Conservation (phyloP, 2,113 vertebrate species). For the Malaclemys terrapin region DNA sequence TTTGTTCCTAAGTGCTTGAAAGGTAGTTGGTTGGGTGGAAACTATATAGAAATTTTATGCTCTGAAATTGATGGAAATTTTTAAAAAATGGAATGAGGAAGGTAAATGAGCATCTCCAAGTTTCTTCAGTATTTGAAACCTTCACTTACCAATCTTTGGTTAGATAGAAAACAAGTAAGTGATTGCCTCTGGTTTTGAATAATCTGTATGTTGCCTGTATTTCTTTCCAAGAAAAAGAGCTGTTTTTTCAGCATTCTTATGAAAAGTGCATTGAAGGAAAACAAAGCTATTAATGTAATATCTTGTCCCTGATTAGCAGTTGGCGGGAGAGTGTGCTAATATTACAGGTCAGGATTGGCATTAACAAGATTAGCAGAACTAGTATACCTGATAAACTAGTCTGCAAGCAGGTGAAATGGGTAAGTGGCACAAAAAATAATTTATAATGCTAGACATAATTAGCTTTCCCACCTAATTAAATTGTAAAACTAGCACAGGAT, state of each 20-base stretch:
- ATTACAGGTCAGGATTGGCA: not conserved
- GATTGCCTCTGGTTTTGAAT: not conserved
- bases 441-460: not conserved
- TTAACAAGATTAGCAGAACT: not conserved
- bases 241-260: not conserved
- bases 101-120: not conserved
- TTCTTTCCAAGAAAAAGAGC: not conserved
- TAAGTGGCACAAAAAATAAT: not conserved
- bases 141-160: not conserved
- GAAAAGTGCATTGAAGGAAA: not conserved
- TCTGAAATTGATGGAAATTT: not conserved
- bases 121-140: not conserved
- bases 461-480: not conserved
- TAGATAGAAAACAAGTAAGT: not conserved
- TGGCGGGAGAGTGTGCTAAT: not conserved
- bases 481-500: not conserved
- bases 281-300: not conserved
- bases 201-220: not conserved
- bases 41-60: not conserved
- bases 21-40: not conserved
- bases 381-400: not conserved
- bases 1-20: not conserved
- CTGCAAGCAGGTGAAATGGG: not conserved
- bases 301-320: not conserved
- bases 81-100: not conserved